Evolutionary conservation across 2,113 vertebrate genomes (phyloP).

Genomic region (Naja naja): DNA sequence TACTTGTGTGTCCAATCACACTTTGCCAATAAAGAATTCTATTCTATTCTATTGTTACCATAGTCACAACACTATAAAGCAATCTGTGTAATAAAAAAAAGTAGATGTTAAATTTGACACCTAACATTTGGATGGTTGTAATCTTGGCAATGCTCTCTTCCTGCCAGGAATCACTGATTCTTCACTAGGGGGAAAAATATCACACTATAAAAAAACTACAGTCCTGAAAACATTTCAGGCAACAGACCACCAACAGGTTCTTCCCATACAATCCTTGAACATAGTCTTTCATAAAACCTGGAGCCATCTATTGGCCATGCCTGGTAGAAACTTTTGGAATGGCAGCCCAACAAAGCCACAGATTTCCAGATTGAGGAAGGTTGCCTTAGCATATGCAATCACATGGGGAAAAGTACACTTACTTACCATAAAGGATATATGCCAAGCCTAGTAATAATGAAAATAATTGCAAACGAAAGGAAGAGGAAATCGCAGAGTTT

Average conservation of each 20-base stretch:
- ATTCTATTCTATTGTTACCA: slow-evolving; percentile 4
- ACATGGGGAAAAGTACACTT: slow-evolving; percentile 25
- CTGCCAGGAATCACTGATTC: not conserved
- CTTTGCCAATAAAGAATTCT: no score
- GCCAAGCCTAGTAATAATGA: slow-evolving; percentile 91
- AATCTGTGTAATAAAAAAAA: not conserved
- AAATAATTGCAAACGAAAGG: slow-evolving; percentile 90
- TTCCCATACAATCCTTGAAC: not conserved
- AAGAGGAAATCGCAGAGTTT: slow-evolving; percentile 94
- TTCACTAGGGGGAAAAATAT: not conserved
- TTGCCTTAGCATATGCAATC: slow-evolving; percentile 3
- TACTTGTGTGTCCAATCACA: no score
- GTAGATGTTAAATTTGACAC: not conserved
- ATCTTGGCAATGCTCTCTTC: not conserved
- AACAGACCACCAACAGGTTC: not conserved
- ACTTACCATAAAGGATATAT: slow-evolving; percentile 95
- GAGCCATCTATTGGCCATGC: not conserved
- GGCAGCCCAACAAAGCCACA: not conserved
- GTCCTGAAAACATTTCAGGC: not conserved
- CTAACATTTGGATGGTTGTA: not conserved
- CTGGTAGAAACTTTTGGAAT: not conserved
- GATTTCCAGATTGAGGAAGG: not conserved
- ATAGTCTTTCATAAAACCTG: not conserved
- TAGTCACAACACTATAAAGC: not conserved
- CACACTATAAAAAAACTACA: not conserved